phyloP scores from a whole-genome alignment of 2,113 vertebrate species.

The Nerophis ophidion region DNA sequence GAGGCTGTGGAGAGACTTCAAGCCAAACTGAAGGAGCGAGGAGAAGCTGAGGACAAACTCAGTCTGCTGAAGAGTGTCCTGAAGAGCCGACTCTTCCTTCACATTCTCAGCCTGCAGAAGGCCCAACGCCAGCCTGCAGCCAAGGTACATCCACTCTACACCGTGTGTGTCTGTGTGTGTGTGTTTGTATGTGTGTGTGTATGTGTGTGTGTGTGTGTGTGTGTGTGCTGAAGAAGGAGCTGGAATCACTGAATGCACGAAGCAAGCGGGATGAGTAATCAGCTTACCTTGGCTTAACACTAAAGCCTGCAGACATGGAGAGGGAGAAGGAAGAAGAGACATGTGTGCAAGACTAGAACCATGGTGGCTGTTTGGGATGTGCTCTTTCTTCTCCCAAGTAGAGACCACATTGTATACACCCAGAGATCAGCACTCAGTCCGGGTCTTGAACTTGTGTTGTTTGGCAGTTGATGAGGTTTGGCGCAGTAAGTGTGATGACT shows the following conservation, averaged over 20 bases:
- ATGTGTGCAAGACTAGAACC: no score
- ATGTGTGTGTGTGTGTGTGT: slow-evolving; percentile 21
- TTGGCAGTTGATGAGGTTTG: slow-evolving; percentile 10
- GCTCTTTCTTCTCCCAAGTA: not conserved
- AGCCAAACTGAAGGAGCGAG: slow-evolving; percentile 82
- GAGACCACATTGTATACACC: not conserved
- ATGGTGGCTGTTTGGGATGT: not conserved
- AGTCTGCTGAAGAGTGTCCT: slow-evolving; percentile 84
- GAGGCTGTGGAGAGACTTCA: slow-evolving; percentile 90
- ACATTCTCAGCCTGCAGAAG: slow-evolving; percentile 87
- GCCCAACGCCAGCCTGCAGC: slow-evolving; percentile 71
- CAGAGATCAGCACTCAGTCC: not conserved
- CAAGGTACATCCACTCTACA: slow-evolving; percentile 62
- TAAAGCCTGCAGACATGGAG: slow-evolving; percentile 52
- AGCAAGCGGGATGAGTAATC: slow-evolving; percentile 69
- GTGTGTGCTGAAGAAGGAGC: slow-evolving; percentile 35
- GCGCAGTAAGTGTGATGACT: slow-evolving; percentile 17
- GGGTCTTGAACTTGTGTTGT: slow-evolving; percentile 10
- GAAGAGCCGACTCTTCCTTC: slow-evolving; percentile 91
- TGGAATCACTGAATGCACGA: slow-evolving; percentile 52
- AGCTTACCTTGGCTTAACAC: slow-evolving; percentile 69
- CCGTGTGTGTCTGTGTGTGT: slow-evolving; percentile 24
- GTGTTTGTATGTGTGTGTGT: slow-evolving; percentile 23
- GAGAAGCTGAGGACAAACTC: slow-evolving; percentile 84
- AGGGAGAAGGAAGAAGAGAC: slow-evolving; percentile 25